Base-by-base conservation (phyloP, 2,797 vertebrate genomes). In the Enteromius viviparus region DNA sequence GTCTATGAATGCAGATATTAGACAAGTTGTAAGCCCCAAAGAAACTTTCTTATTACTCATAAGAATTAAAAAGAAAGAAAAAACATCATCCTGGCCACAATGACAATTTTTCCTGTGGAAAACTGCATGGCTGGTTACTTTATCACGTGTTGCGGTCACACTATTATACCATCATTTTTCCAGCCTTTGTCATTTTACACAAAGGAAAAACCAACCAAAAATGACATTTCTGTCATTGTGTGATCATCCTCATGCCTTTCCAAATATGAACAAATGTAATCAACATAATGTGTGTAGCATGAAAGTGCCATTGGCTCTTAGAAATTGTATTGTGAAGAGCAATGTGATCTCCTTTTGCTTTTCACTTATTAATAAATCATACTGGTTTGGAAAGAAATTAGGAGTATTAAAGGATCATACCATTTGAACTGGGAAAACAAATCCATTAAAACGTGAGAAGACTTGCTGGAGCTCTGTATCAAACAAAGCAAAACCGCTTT, bases 81-180 rank as follows among this genome's bases (percentile, higher is more conserved):
- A 23, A 23, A 8, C 12, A 14, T 80, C 51, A 34, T n/a, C 23
- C 37, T 19, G 23, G 49, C 79, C 55, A 74, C 69, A 71, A 80
- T 80, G 78, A 80, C 47, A 80, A 51, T 40, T 6, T 32, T 23
- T 26, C 1, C 51, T 21, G 6, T 45, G 66, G 66, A 60, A 70
- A 80, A 80, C 6, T 21, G 23, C 32, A 66, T 9, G 29, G 34
- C 77, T 78, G 62, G 29, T 71, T 34, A n/a, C 12, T 60, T 15
- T 23, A 65, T 65, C 26, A 29, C 60, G 37, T 45, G n/a, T 55
- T 1, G 1, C 15, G 37, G 19, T 32, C 17, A 60, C 51, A 45
- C 51, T 45, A 71, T 71, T 32, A 71, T 60, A 47, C 19, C 37
- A 26, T 12, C 23, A 12, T 60, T 71, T 71, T 47, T 71, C 23